These are phyloP conservation scores for Notothenia rossii DNA, from an alignment of 2,113 vertebrate genomes.

Conservation along the genomic window DNA sequence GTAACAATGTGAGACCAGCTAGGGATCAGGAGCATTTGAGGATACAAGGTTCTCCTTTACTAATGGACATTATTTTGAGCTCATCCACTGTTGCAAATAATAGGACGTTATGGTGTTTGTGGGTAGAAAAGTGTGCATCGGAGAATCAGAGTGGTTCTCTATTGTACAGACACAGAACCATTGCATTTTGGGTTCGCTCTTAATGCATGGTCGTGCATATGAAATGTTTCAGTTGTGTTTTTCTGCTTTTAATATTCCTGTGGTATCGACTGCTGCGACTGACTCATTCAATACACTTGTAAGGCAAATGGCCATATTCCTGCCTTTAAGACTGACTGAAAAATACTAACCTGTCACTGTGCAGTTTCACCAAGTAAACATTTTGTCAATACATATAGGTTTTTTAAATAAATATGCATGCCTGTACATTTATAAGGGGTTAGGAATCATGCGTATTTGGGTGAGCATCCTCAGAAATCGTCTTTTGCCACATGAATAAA, in stretches of 20 bases:
- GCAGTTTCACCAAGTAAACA: constrained; percentile 28
- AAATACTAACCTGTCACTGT: constrained; percentile 16
- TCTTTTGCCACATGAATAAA: constrained; percentile 47
- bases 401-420: constrained; percentile 6
- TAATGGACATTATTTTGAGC: constrained; percentile 20
- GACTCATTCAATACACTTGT: constrained; percentile 15
- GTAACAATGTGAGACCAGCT: constrained; percentile 5
- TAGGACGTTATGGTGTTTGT: constrained; percentile 5
- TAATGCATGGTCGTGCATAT: neutral
- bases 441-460: constrained; percentile 20
- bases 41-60: constrained; percentile 19
- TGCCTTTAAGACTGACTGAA: constrained; percentile 55
- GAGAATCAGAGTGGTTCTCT: constrained; percentile 7
- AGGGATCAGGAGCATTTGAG: neutral
- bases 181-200: neutral
- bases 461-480: constrained; percentile 9
- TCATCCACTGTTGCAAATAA: constrained; percentile 15
- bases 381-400: constrained; percentile 1
- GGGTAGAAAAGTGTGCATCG: constrained; percentile 7
- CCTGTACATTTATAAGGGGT: constrained; percentile 29
- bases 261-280: constrained; percentile 31
- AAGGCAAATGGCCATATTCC: constrained; percentile 5
- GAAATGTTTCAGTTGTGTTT: constrained; percentile 2
- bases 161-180: constrained; percentile 9
- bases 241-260: neutral